Percentiles rank a stretch among this genome's conserved stretches.
phyloP scores from a whole-genome alignment of 1,140 invertebrate species.

The Papilio glaucus region DNA sequence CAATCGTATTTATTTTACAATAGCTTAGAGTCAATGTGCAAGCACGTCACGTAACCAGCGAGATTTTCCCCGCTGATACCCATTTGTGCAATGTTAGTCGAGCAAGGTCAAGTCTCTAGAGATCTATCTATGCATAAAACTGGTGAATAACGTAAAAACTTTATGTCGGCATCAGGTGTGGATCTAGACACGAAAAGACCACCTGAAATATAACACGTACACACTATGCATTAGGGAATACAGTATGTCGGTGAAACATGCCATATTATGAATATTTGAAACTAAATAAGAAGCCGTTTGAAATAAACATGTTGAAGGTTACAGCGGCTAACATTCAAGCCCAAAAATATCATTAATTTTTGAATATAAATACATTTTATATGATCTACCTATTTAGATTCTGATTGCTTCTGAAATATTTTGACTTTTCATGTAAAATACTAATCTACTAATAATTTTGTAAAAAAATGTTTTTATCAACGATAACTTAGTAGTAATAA shows the following conservation, averaged over 20 bases:
- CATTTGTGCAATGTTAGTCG: constrained; percentile 42
- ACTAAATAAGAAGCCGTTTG: not conserved
- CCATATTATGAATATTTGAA: constrained; percentile 5
- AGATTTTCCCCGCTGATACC: constrained; percentile 35
- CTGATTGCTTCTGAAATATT: too few species aligned
- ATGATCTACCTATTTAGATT: not conserved
- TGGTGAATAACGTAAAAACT: constrained; percentile 49
- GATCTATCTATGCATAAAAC: constrained; percentile 36
- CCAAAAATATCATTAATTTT: not conserved
- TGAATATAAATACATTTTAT: not conserved
- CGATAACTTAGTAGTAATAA: too few species aligned
- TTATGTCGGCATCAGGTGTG: not conserved
- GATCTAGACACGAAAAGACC: constrained; percentile 10
- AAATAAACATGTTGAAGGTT: constrained; percentile 16
- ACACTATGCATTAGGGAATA: constrained; percentile 9
- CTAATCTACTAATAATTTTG: too few species aligned
- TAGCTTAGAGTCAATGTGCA: constrained; percentile 15
- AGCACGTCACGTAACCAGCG: constrained; percentile 41
- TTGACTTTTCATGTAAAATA: too few species aligned
- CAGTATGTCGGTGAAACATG: not conserved
- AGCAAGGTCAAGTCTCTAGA: constrained; percentile 42
- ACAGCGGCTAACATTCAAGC: not conserved
- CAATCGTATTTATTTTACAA: constrained; percentile 11
- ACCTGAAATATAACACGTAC: not conserved
- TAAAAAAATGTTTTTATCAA: too few species aligned